These are phyloP conservation scores for Aricia artaxerxes DNA, from an alignment of 2,888 invertebrate species.

Conservation along the genomic window DNA sequence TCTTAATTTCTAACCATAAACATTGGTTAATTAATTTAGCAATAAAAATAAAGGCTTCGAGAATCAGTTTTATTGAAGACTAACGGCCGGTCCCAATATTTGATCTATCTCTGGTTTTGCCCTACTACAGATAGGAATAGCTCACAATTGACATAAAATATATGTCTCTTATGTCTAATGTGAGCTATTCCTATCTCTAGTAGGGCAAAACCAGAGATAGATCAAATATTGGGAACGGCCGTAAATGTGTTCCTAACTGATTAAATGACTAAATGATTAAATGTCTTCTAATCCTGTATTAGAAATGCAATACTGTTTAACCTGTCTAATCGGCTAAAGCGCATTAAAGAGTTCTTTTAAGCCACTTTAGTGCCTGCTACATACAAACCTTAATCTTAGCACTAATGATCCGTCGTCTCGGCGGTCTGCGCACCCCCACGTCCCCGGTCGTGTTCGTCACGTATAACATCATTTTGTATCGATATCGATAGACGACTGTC, in stretches of 20 bases:
- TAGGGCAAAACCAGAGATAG: no score
- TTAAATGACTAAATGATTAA: no score
- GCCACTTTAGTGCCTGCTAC: neutral
- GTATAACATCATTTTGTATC: conserved; percentile 67
- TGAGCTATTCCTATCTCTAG: no score
- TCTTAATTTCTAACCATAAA: neutral
- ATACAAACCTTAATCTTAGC: conserved; percentile 69
- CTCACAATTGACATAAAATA: no score
- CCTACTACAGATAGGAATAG: no score
- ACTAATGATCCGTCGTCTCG: conserved; percentile 65
- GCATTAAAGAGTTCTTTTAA: neutral
- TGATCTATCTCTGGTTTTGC: no score
- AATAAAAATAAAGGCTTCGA: neutral
- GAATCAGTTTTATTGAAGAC: no score
- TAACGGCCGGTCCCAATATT: no score
- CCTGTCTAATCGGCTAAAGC: neutral
- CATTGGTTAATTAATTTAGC: neutral
- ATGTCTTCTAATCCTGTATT: neutral
- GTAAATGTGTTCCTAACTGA: no score
- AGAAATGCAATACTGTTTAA: neutral
- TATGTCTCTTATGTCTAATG: no score
- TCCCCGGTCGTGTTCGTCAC: conserved; percentile 63
- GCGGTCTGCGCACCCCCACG: conserved; percentile 63
- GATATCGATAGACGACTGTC: conserved; percentile 34
- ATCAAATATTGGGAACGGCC: no score